Evolutionary conservation across 2,113 vertebrate species (phyloP), one percentile per base, ranked within the genome.

Genomic region (Octodon degus): DNA sequence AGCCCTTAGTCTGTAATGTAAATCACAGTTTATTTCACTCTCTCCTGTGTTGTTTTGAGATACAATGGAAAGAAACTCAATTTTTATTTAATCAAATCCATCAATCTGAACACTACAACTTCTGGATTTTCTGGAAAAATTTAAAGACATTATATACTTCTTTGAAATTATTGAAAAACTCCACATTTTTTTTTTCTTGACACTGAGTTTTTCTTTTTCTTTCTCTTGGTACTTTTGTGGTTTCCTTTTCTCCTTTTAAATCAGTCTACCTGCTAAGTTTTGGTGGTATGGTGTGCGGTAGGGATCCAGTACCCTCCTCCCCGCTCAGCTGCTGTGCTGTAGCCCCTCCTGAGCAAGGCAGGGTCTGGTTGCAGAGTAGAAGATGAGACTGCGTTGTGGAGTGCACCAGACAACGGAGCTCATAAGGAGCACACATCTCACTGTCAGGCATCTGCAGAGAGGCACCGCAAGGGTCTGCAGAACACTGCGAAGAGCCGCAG

Each of bases 121-220:
- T 86, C 58, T 76, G 43, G 20, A 2, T 93, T 88, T 96, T 89
- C 47, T 67, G 67, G 47, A 60, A 91, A 85, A 27, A 27, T 90
- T 72, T 50, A 79, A 94, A 94, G 43, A 27, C 2, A 9, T 87
- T 89, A 17, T 77, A 14, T 14, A 89, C 9, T 62, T 91, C 12
- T 65, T 88, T 65, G 25, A 47, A 7, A 37, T 81, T 82, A 83
- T 95, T 87, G 86, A 72, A 90, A 92, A 76, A 62, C 47, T 74
- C 88, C 11, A 17, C 0, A 32, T 62, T 6, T 77, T 62, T 77
- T 62, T 68, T 27, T 62, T 62, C 3, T 58, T 58, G 55, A 58
- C 55, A 19, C 55, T 58, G 4, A 19, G 16, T 17, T 17, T 58
- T 58, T 58, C 16, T 58, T 17, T 58, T 58, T 58, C 16, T 58